phyloP scores from a whole-genome alignment of 2,888 invertebrate species.

The Pollenia griseotomentosa region DNA sequence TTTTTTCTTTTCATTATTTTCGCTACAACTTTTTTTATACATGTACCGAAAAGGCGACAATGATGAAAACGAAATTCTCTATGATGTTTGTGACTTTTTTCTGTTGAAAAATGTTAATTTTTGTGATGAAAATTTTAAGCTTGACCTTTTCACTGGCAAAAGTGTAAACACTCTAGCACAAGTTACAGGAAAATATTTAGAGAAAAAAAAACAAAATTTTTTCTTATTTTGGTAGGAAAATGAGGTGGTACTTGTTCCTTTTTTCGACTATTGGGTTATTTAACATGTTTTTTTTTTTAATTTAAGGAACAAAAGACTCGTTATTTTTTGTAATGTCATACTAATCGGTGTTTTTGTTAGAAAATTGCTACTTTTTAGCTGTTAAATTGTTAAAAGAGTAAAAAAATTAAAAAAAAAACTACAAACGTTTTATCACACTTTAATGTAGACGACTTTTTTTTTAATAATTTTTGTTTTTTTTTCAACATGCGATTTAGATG shows the following conservation, averaged over 20 bases:
- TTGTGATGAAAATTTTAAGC: conserved; percentile 39
- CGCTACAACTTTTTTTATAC: not conserved
- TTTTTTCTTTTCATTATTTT: not conserved
- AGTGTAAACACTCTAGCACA: conserved; percentile 56
- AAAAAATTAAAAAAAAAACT: not conserved
- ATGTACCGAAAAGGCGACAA: not conserved
- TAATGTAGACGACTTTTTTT: conserved; percentile 1
- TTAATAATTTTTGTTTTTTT: not conserved
- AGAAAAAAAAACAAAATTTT: conserved; percentile 37
- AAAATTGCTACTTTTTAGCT: conserved; percentile 40
- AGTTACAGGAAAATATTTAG: conserved; percentile 44
- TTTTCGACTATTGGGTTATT: not conserved
- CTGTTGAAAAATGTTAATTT: not conserved
- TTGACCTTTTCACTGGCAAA: conserved; percentile 56
- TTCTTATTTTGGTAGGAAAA: not conserved
- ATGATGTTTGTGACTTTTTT: conserved; percentile 3
- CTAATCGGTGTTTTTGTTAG: conserved; percentile 47
- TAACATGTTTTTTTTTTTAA: conserved; percentile 5
- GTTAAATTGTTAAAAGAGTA: conserved; percentile 47
- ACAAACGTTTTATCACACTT: conserved; percentile 55
- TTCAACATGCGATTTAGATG: conserved; percentile 58
- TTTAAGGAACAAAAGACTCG: conserved; percentile 42
- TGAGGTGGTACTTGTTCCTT: conserved; percentile 13
- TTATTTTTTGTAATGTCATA: conserved; percentile 42
- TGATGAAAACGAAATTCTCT: not conserved